Evolutionary conservation across 2,888 invertebrate genomes (phyloP), one percentile per base, ranked within the genome.

Genomic region (Platyscelio sp.): DNA sequence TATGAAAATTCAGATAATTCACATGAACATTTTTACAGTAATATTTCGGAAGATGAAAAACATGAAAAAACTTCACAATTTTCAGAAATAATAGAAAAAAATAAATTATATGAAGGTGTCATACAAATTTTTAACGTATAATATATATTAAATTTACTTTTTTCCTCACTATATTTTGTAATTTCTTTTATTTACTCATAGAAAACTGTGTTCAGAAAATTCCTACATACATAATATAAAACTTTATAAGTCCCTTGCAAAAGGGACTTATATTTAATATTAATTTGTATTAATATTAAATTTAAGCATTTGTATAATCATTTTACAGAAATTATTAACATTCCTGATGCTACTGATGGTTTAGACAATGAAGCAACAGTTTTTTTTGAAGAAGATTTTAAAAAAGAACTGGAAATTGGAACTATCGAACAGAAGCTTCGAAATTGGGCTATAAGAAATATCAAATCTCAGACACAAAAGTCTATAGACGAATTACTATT

Each of bases 401-500:
- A 33, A 7, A 40, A 58, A 4, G 43, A 71, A 9, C 15, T 72
- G n/a, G 46, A 49, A 60, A 38, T 26, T n/a, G 60, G 60, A 13
- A 61, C 51, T n/a, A 51, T 63, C 11, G 63, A 74, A 20, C 49
- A 74, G 13, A 74, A 75, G 22, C 40, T 75, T 22, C 65, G 56
- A 29, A 56, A 33, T 15, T 75, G 75, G 75, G 11, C 38, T n/a
- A 22, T 75, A 7, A 38, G 26, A 46, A 75, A 75, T 54, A 43
- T 72, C 6, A 27, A 49, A 29, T 24, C 22, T 18, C 63, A 54
- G 20, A 63, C 63, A 11, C 75, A 75, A 75, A 75, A 75, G 24
- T 65, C 75, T 7, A 43, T 75, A 9, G 65, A 75, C 40, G 65
- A 75, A 65, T 43, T 75, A n/a, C 29, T 75, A 22, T 15, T 65